A percentile compares a stretch with the other conserved stretches of the same genome.
Conservation (phyloP, 2,888 invertebrate genomes). For the Eupsilia transversa region DNA sequence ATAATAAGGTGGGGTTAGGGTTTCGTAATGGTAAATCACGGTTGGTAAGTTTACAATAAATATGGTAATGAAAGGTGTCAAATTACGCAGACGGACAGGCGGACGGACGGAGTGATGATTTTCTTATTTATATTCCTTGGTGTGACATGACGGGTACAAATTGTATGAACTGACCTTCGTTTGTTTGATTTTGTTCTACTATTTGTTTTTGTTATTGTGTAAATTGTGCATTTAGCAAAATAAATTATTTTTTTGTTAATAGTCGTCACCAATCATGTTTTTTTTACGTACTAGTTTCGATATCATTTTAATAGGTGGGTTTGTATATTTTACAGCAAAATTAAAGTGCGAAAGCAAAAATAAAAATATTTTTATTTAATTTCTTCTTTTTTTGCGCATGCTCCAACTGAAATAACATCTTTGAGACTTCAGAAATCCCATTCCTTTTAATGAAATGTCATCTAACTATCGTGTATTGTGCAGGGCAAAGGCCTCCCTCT, state of each 20-base stretch:
- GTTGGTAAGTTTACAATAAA: slow-evolving; percentile 82
- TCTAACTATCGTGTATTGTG: too few relatives aligned
- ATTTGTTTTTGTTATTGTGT: slow-evolving; percentile 65
- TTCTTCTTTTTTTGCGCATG: not conserved
- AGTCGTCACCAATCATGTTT: not conserved
- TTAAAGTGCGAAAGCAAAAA: not conserved
- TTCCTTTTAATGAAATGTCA: too few relatives aligned
- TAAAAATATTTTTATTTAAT: not conserved
- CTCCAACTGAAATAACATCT: not conserved
- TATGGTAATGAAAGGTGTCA: slow-evolving; percentile 90
- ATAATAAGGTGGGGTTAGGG: not conserved
- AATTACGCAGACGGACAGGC: slow-evolving; percentile 85
- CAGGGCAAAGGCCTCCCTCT: too few relatives aligned
- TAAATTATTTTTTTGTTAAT: slow-evolving; percentile 6
- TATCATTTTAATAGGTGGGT: too few relatives aligned
- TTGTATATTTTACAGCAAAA: not conserved
- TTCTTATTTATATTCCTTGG: slow-evolving; percentile 80
- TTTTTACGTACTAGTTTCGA: too few relatives aligned
- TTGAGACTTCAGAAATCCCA: not conserved
- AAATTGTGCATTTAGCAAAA: slow-evolving; percentile 42
- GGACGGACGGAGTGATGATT: slow-evolving; percentile 82
- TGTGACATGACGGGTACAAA: slow-evolving; percentile 76
- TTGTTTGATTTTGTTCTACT: slow-evolving; percentile 65
- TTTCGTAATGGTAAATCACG: slow-evolving; percentile 7
- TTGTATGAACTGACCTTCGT: slow-evolving; percentile 80